These are phyloP conservation scores for Poeciliopsis occidentalis DNA, from an alignment of 2,113 vertebrate genomes.

Conservation along the genomic window DNA sequence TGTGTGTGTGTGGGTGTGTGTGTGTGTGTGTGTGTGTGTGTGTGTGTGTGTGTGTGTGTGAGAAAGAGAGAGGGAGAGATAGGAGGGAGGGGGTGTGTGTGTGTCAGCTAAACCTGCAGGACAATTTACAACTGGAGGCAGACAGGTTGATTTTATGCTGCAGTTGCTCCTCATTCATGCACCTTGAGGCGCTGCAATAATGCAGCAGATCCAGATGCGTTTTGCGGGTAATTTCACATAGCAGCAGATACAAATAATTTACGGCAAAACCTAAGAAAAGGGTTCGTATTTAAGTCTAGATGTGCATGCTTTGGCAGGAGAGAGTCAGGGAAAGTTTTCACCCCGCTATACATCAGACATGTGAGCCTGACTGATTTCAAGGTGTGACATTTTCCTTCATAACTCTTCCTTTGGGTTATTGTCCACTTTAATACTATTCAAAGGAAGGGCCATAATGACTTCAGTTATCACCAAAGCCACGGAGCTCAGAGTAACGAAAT, in stretches of 20 bases:
- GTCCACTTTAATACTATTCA: not conserved
- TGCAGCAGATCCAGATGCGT: not conserved
- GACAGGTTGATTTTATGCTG: slow-evolving; percentile 35
- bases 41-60: not conserved
- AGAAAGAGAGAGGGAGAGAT: not conserved
- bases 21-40: too few species aligned
- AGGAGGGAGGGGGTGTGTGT: too few species aligned
- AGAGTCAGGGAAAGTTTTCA: not conserved
- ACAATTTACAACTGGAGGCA: slow-evolving; percentile 59
- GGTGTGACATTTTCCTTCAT: too few species aligned
- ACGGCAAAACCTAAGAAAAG: too few species aligned
- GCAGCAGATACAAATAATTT: too few species aligned
- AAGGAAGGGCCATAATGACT: not conserved
- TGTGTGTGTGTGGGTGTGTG: too few species aligned
- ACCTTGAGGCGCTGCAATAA: slow-evolving; percentile 1
- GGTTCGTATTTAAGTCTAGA: not conserved
- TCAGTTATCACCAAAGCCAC: too few species aligned
- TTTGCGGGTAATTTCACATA: not conserved
- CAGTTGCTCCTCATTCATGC: slow-evolving; percentile 37
- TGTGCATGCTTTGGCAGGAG: not conserved
- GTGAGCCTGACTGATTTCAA: too few species aligned
- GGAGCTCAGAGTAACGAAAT: too few species aligned
- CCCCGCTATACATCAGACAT: too few species aligned
- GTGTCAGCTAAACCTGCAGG: slow-evolving; percentile 53
- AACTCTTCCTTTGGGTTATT: too few species aligned